phyloP scores from a whole-genome alignment of 2,888 invertebrate species.

The Maniola hyperantus region DNA sequence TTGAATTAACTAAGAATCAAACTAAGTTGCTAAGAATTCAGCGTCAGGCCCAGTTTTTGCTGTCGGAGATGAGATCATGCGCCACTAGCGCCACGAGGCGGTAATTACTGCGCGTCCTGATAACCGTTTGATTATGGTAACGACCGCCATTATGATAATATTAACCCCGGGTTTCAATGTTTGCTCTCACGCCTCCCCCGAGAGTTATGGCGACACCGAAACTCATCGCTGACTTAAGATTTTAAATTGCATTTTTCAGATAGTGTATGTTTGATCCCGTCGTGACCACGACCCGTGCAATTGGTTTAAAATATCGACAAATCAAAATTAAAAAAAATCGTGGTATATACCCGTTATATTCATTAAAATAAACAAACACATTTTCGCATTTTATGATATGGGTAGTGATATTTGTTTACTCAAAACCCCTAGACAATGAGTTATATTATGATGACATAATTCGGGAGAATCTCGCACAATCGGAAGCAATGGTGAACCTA shows the following conservation, averaged over 20 bases:
- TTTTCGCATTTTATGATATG: no score
- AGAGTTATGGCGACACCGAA: background rate
- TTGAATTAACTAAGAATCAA: background rate
- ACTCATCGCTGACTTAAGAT: background rate
- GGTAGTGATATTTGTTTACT: no score
- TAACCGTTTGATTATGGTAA: conserved; percentile 22
- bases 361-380: no score
- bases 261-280: no score
- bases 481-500: background rate
- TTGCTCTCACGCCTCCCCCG: background rate
- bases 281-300: no score
- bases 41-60: background rate
- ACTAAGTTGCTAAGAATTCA: background rate
- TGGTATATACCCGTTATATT: no score
- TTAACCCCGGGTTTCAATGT: conserved; percentile 15
- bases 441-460: background rate
- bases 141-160: conserved; percentile 24
- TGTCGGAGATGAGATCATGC: background rate
- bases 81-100: background rate
- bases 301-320: no score
- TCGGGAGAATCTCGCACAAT: background rate
- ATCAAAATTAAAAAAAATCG: no score
- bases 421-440: no score
- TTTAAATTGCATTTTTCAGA: background rate
- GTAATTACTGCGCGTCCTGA: conserved; percentile 14